Evolutionary conservation across 2,113 vertebrate genomes (phyloP).

Genomic region (Trogon surrucura): DNA sequence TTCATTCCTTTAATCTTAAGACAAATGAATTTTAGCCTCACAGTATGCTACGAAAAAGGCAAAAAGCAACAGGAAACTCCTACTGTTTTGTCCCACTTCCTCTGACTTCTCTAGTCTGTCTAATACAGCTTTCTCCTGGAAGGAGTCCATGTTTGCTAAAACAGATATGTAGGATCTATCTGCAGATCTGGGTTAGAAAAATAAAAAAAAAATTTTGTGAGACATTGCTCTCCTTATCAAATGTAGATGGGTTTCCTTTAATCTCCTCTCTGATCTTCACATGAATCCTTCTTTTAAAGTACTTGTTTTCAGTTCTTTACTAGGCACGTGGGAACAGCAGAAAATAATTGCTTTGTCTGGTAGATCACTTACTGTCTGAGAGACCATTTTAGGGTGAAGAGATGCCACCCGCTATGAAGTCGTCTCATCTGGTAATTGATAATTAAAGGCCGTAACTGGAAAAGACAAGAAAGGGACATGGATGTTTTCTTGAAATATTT

Average conservation of each 20-base stretch:
- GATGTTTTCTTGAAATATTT: background rate
- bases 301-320: background rate
- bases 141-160: background rate
- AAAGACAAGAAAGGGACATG: background rate
- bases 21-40: background rate
- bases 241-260: background rate
- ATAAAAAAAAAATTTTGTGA: background rate
- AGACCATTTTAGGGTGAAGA: conserved; percentile 5
- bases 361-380: background rate
- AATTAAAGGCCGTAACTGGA: background rate
- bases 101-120: background rate
- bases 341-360: background rate
- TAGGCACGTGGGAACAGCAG: background rate
- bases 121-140: background rate
- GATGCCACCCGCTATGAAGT: background rate
- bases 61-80: background rate
- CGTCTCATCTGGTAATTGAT: background rate
- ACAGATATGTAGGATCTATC: background rate
- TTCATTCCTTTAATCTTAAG: background rate
- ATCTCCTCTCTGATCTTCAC: background rate
- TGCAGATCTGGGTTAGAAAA: background rate
- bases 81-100: background rate
- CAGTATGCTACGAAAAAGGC: background rate
- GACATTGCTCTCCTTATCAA: background rate
- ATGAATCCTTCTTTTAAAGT: background rate